Evolutionary conservation across 2,888 invertebrate species (phyloP).

Genomic region (Antheraea assamensis): DNA sequence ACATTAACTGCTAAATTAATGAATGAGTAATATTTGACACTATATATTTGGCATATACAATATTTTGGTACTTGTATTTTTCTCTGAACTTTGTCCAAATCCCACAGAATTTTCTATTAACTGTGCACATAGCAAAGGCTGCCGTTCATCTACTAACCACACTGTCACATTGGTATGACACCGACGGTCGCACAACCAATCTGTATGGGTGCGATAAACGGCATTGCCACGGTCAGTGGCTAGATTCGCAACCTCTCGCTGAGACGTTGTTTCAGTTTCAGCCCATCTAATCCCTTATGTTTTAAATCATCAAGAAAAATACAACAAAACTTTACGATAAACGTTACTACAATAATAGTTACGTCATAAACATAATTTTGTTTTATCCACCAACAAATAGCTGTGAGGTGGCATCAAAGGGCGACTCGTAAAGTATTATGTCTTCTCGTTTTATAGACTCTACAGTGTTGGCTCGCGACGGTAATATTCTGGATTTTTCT

Average conservation of each 20-base stretch:
- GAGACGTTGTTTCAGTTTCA: no score
- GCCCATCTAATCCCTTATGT: neutral
- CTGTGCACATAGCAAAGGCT: no score
- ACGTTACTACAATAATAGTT: neutral
- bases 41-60: no score
- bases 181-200: no score
- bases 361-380: constrained; percentile 16
- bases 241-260: no score
- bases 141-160: neutral
- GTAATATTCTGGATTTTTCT: constrained; percentile 17
- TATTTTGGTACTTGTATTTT: no score
- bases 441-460: constrained; percentile 19
- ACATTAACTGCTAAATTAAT: no score
- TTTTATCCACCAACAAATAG: constrained; percentile 21
- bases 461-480: constrained; percentile 15
- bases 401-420: constrained; percentile 14
- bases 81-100: no score
- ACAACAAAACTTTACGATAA: constrained; percentile 3
- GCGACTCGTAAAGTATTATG: constrained; percentile 22
- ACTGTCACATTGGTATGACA: neutral
- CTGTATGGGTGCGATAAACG: neutral
- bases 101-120: no score
- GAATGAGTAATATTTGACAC: no score
- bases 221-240: neutral
- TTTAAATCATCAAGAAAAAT: neutral